Conservation (phyloP, 2,113 vertebrate species). For the Austrofundulus limnaeus region DNA sequence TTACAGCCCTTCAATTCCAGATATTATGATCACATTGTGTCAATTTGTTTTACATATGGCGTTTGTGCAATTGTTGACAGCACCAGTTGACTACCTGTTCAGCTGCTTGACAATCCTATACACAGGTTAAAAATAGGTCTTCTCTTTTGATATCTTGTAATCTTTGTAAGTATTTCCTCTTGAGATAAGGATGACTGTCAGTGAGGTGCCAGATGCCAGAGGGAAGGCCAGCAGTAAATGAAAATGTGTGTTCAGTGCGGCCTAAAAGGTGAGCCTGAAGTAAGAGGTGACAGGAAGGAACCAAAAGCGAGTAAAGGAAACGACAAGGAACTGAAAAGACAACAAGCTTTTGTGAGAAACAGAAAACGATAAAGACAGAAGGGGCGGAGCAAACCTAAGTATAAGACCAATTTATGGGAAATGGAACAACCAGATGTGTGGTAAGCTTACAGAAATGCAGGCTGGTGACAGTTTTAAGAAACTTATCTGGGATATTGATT, state of each 20-base stretch:
- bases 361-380: conserved; percentile 20
- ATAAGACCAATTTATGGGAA: conserved; percentile 23
- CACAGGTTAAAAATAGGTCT: not conserved
- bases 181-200: conserved; percentile 45
- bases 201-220: conserved; percentile 41
- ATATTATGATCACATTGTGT: too few relatives aligned
- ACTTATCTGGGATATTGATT: conserved; percentile 6
- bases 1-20: too few relatives aligned
- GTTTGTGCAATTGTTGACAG: too few relatives aligned
- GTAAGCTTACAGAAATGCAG: conserved; percentile 37
- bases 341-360: conserved; percentile 4
- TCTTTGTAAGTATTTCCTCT: conserved; percentile 24
- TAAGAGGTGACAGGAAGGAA: conserved; percentile 31
- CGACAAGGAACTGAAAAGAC: not conserved
- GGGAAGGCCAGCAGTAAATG: conserved; percentile 15
- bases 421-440: not conserved
- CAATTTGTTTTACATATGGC: too few relatives aligned
- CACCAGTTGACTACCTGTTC: too few relatives aligned
- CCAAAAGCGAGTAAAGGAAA: not conserved
- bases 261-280: conserved; percentile 33
- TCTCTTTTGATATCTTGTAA: conserved; percentile 4
- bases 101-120: not conserved
- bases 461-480: conserved; percentile 18
- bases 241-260: not conserved
- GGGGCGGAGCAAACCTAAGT: conserved; percentile 1